Evolutionary conservation across 1,140 invertebrate genomes (phyloP), one percentile per base, ranked within the genome.

Genomic region (Cydia pomonella): DNA sequence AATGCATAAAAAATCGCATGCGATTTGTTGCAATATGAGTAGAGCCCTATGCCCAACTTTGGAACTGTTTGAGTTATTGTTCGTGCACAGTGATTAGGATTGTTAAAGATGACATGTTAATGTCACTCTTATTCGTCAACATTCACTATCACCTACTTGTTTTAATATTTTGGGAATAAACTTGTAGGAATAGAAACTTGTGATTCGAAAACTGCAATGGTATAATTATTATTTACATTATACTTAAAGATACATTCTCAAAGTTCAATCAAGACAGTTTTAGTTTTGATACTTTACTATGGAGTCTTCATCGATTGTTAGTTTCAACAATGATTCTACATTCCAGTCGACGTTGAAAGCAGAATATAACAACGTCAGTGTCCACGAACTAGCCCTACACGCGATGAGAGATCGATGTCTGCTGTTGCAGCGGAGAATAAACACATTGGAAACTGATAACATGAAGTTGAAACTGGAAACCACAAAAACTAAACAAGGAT

Each of bases 371-470:
- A 88, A 90, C 76, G 76, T 89, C 13, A 93, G 94, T 90, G 96
- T 96, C 21, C 89, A 97, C 63, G 94, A 96, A 93, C 92, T 97
- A 64, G 96, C 96, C 13, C 93, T 97, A 79, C 95, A 96, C 87
- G 97, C 96, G 7, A 95, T 97, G 94, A 95, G 96, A 84, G 96
- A 97, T 89, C 93, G 96, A 53, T 97, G 96, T 91, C 94, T 95
- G 82, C 92, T 95, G 75, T 89, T 97, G 62, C 96, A 97, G 88
- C 93, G 94, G 75, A 93, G 96, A 81, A 93, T 97, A 64, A 93
- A 94, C 29, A 83, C 88, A 1, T 93, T 97, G 13, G 96, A 97
- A 90, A 95, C 95, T 78, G 96, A 97, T 87, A 97, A 97, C 87
- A 90, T 95, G 79, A 89, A 93, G 72, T 91, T 97, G 66, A 94